A percentile compares a stretch with the other conserved stretches of the same genome.
Evolutionary conservation across 2,888 invertebrate species (phyloP).

Genomic region (Caprella mutica): DNA sequence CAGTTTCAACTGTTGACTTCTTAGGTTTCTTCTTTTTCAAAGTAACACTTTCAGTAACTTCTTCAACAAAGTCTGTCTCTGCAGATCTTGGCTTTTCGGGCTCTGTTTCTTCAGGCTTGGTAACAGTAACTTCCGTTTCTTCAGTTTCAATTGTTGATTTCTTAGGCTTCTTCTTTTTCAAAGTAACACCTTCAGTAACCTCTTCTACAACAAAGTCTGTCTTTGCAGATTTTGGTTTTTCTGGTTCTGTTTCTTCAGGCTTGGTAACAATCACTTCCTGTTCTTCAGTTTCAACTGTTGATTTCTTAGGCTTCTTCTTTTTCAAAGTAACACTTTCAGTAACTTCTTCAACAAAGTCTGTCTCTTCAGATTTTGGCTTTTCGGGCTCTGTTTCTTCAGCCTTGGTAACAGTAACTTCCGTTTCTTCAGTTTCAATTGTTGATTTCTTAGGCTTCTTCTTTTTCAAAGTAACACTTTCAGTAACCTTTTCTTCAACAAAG

Average conservation of each 20-base stretch:
- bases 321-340: conserved; percentile 37
- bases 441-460: conserved; percentile 6
- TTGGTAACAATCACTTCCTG: conserved; percentile 47
- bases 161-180: conserved; percentile 12
- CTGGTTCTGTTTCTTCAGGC: conserved; percentile 36
- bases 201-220: conserved; percentile 30
- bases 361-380: conserved; percentile 36
- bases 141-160: conserved; percentile 36
- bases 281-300: conserved; percentile 48
- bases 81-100: conserved; percentile 22
- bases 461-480: conserved; percentile 1
- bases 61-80: conserved; percentile 35
- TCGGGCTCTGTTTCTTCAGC: background rate
- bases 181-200: conserved; percentile 38
- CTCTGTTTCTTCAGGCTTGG: conserved; percentile 29
- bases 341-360: conserved; percentile 42
- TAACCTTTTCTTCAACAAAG: conserved; percentile 11
- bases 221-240: conserved; percentile 10
- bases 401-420: background rate
- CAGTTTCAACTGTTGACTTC: conserved; percentile 41
- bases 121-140: conserved; percentile 29
- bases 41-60: conserved; percentile 43
- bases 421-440: background rate
- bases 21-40: conserved; percentile 8
- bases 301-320: conserved; percentile 15